Base-by-base conservation (phyloP, 2,888 invertebrate genomes). In the Amblyjoppa proteus region DNA sequence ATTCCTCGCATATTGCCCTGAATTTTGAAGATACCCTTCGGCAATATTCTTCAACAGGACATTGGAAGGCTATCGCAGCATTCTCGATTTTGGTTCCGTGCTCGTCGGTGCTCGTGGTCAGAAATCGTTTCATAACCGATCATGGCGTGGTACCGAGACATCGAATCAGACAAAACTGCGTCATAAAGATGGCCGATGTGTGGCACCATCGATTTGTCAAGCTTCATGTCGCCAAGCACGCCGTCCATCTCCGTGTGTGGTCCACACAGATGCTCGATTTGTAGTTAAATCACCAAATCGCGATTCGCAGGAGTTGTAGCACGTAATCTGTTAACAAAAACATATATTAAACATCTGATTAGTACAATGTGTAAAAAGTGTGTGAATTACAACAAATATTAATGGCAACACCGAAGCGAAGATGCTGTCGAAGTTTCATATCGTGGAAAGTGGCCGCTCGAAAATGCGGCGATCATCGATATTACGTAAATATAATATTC, bases 101-200 rank as follows among this genome's bases (percentile, higher is more conserved):
- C 20, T 20, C 20, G 20, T 20, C 20, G 20, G 20, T 20, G 20
- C 20, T 0, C 99, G 96, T 93, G 31, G 88, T 90, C 38, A 93
- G 38, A 82, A 82, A 89, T 83, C 51, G 86, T 90, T 20, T 88
- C 85, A 61, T 91, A 75, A 9, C 96, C 94, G 0, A 94, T 94
- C 71, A 98, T 95, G 38, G 95, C 95, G 88, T 97, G 96, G 95
- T 98, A 99, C 89, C 99, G 96, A 88, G 97, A 96, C 49, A 97
- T 95, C 0, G 98, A 96, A 95, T 99, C 99, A 0, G 99, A 98
- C 87, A 99, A 96, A 0, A 98, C 95, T 0, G 98, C 97, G 53
- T 97, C 97, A 93, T 99, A 99, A 13, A 99, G 95, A 94, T 99
- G 99, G 0, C 99, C 99, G 86, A 99, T 96, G 92, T 99, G 99